phyloP scores from a whole-genome alignment of 2,888 invertebrate genomes.

The Thumatha senex region DNA sequence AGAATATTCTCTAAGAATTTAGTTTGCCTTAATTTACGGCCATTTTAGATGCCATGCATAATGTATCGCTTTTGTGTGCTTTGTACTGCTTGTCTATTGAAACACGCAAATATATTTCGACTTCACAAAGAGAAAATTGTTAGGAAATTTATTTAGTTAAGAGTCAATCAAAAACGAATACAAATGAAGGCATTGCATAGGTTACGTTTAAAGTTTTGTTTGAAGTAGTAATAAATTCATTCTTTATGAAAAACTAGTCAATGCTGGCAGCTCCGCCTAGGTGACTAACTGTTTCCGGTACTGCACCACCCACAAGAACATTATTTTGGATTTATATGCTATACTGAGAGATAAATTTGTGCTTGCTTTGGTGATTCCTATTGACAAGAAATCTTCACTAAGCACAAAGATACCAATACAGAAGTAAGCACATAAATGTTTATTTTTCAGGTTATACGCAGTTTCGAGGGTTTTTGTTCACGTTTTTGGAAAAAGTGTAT shows the following conservation, averaged over 20 bases:
- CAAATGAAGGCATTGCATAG: background rate
- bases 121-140: conserved; percentile 4
- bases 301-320: too few relatives aligned
- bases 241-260: background rate
- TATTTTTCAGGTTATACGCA: too few relatives aligned
- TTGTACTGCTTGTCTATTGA: conserved; percentile 17
- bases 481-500: too few relatives aligned
- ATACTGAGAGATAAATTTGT: too few relatives aligned
- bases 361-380: too few relatives aligned
- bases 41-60: conserved; percentile 44
- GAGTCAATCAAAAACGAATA: background rate
- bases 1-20: conserved; percentile 37
- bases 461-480: too few relatives aligned
- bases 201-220: background rate
- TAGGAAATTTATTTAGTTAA: conserved; percentile 5
- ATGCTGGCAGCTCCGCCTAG: background rate
- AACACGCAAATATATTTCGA: conserved; percentile 18
- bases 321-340: too few relatives aligned
- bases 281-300: too few relatives aligned
- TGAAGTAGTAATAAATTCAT: background rate
- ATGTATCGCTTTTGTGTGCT: conserved; percentile 33
- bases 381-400: too few relatives aligned
- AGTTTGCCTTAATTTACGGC: conserved; percentile 38
- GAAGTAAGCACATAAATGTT: too few relatives aligned
- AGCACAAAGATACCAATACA: too few relatives aligned